Evolutionary conservation across 2,797 vertebrate genomes (phyloP).

Genomic region (Microhierax caerulescens): DNA sequence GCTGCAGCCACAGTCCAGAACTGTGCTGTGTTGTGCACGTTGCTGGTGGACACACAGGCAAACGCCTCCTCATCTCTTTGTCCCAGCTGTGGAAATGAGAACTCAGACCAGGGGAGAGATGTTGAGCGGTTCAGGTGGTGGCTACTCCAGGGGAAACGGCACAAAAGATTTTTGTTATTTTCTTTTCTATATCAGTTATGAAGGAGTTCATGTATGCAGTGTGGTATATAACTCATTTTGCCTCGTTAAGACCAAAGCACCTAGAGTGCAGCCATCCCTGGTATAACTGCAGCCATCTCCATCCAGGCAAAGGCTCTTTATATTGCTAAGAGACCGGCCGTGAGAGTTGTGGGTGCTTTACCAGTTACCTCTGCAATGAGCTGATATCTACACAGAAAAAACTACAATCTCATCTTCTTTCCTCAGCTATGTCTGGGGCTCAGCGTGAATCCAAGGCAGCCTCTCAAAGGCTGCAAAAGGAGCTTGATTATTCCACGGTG

Average conservation of each 20-base stretch:
- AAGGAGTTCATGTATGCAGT: neutral
- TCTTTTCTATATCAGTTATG: neutral
- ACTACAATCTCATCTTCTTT: neutral
- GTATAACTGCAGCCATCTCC: neutral
- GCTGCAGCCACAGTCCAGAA: neutral
- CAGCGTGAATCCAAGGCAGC: rapidly evolving
- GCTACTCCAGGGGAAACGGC: neutral
- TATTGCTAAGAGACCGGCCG: neutral
- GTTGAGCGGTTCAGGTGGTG: neutral
- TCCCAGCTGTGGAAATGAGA: neutral
- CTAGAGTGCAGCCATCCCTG: neutral
- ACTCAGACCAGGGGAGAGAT: neutral
- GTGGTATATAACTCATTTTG: neutral
- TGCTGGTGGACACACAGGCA: neutral
- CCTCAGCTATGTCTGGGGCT: neutral
- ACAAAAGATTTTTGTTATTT: neutral
- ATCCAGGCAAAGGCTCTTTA: neutral
- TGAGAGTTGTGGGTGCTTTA: neutral
- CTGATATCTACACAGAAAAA: neutral
- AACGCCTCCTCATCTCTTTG: neutral
- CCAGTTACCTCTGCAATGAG: neutral
- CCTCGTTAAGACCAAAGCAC: neutral
- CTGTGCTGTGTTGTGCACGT: rapidly evolving
- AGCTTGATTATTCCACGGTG: neutral
- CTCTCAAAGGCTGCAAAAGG: neutral